Percentiles rank a stretch among this genome's conserved stretches.
Conservation (phyloP, 2,797 vertebrate genomes). For the Chloroceryle amazona region DNA sequence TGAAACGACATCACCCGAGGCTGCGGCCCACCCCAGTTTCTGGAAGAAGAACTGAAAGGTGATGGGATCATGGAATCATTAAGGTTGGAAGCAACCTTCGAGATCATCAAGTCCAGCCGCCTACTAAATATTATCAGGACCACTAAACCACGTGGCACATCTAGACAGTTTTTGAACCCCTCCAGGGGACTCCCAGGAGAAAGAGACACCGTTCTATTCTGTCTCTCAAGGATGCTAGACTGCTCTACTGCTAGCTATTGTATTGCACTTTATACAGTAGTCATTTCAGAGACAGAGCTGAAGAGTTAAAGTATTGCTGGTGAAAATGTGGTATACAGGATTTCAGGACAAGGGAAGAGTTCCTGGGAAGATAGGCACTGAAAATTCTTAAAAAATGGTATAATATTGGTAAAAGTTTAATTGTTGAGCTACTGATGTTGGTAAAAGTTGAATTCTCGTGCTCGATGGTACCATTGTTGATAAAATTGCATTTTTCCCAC, state of each 20-base stretch:
- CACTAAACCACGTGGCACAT: no score
- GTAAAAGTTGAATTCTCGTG: neutral
- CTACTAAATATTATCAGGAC: no score
- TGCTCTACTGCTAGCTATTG: neutral
- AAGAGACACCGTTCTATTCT: neutral
- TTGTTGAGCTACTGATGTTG: neutral
- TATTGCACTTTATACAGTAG: neutral
- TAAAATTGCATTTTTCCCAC: neutral
- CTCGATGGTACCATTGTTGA: neutral
- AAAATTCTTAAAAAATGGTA: neutral
- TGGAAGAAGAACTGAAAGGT: neutral
- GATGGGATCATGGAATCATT: no score
- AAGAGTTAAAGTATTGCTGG: neutral
- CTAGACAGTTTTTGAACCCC: no score
- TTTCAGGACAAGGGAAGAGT: accelerated
- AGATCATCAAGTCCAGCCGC: no score
- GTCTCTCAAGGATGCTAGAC: neutral
- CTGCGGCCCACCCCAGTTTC: neutral
- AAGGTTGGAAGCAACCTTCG: no score
- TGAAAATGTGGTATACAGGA: neutral
- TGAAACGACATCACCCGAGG: neutral
- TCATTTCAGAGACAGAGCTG: neutral
- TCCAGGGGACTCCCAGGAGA: no score
- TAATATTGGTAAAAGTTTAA: neutral
- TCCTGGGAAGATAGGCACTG: neutral